phyloP scores from a whole-genome alignment of 2,797 vertebrate genomes.

The Luscinia luscinia region DNA sequence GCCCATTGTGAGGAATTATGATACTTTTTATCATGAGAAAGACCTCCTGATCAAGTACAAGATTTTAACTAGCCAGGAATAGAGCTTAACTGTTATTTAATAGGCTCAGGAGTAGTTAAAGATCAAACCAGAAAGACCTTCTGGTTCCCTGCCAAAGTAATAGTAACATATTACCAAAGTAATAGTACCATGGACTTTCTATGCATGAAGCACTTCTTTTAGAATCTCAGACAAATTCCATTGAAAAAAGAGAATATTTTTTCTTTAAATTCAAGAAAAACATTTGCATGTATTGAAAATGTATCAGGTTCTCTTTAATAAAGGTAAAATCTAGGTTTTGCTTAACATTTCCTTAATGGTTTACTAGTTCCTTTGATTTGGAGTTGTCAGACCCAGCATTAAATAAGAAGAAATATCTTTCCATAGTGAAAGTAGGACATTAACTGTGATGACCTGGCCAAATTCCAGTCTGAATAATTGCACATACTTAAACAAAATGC shows the following conservation, averaged over 20 bases:
- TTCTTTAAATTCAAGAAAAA: conserved; percentile 35
- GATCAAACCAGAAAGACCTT: conserved; percentile 20
- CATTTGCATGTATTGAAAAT: neutral
- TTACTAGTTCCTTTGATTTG: conserved; percentile 21
- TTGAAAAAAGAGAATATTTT: neutral
- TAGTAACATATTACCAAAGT: neutral
- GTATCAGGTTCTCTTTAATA: conserved; percentile 8
- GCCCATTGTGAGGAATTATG: neutral
- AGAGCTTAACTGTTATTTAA: conserved; percentile 38
- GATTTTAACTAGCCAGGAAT: conserved; percentile 44
- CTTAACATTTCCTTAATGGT: conserved; percentile 18
- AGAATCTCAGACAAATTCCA: neutral
- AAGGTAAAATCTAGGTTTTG: neutral
- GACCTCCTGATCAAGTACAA: neutral
- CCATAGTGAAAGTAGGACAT: neutral
- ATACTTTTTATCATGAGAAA: neutral
- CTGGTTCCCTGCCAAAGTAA: conserved; percentile 19
- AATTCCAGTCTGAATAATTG: neutral
- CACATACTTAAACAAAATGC: neutral
- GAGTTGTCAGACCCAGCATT: neutral
- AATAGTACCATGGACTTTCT: neutral
- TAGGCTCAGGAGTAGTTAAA: conserved; percentile 25
- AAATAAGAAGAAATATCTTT: neutral
- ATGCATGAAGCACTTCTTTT: neutral
- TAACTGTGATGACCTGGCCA: neutral